Evolutionary conservation across 2,888 invertebrate genomes (phyloP).

Genomic region (Meganola albula): DNA sequence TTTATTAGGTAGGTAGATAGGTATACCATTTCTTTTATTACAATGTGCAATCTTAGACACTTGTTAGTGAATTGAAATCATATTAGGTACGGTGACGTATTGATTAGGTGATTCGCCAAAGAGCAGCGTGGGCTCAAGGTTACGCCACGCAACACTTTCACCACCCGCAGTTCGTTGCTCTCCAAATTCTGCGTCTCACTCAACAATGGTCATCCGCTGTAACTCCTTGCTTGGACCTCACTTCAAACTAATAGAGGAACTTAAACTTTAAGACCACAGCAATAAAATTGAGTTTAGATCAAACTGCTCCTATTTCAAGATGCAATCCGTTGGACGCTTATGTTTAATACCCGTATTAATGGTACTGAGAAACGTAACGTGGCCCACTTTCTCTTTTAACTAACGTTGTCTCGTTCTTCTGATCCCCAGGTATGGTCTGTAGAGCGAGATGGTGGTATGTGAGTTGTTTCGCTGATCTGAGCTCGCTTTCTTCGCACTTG

Average conservation of each 20-base stretch:
- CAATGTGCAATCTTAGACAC: no score
- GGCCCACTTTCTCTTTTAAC: constrained; percentile 78
- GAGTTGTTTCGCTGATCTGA: constrained; percentile 51
- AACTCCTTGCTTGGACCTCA: constrained; percentile 35
- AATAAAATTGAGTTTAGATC: constrained; percentile 33
- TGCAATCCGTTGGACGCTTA: constrained; percentile 64
- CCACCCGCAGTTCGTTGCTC: constrained; percentile 70
- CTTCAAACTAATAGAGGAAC: no score
- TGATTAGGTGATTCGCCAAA: constrained; percentile 62
- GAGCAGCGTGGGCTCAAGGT: constrained; percentile 67
- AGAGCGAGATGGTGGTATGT: constrained; percentile 58
- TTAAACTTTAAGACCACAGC: constrained; percentile 25
- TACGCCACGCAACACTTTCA: constrained; percentile 72
- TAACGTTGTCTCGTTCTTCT: constrained; percentile 61
- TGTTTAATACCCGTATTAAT: constrained; percentile 75
- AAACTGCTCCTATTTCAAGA: constrained; percentile 32
- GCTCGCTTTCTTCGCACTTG: constrained; percentile 77
- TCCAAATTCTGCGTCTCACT: constrained; percentile 62
- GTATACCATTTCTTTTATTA: no score
- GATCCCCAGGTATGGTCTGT: constrained; percentile 30
- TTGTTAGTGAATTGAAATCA: constrained; percentile 31
- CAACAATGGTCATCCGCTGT: constrained; percentile 40
- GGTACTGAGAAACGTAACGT: constrained; percentile 74
- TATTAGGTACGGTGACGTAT: constrained; percentile 55
- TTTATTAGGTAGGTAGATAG: no score